Conservation (phyloP, 2,797 vertebrate genomes). For the Numenius phaeopus region DNA sequence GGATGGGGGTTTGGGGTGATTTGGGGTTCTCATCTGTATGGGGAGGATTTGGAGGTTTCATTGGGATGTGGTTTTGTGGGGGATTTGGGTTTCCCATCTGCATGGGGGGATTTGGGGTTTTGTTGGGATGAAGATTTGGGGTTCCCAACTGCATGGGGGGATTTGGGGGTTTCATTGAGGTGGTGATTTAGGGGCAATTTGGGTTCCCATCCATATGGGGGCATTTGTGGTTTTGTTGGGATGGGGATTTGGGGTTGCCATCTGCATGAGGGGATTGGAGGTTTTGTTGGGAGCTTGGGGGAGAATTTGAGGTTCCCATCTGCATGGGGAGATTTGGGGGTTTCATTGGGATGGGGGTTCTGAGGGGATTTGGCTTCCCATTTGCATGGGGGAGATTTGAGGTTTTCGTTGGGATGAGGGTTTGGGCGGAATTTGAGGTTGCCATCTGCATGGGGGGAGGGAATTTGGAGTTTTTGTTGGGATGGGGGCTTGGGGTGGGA, state of each 20-base stretch:
- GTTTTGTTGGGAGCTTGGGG: rapidly evolving
- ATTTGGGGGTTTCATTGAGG: too few relatives aligned
- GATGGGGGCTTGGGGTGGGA: too few relatives aligned
- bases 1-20: not conserved
- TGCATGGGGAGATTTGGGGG: rapidly evolving
- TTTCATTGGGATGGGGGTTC: not conserved
- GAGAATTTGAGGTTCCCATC: not conserved
- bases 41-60: not conserved
- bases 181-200: not conserved
- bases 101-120: too few relatives aligned
- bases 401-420: not conserved
- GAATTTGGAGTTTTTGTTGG: too few relatives aligned
- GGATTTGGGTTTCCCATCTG: not conserved
- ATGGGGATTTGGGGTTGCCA: not conserved
- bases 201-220: rapidly evolving
- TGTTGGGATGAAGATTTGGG: too few relatives aligned
- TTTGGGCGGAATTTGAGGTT: not conserved
- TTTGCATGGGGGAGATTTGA: not conserved
- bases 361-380: too few relatives aligned
- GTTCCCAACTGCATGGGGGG: too few relatives aligned
- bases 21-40: not conserved
- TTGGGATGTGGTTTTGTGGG: not conserved
- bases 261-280: not conserved
- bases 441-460: too few relatives aligned
- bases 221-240: rapidly evolving